Base-by-base conservation (phyloP, 2,113 vertebrate species). In the Gallinago paraguaiae region DNA sequence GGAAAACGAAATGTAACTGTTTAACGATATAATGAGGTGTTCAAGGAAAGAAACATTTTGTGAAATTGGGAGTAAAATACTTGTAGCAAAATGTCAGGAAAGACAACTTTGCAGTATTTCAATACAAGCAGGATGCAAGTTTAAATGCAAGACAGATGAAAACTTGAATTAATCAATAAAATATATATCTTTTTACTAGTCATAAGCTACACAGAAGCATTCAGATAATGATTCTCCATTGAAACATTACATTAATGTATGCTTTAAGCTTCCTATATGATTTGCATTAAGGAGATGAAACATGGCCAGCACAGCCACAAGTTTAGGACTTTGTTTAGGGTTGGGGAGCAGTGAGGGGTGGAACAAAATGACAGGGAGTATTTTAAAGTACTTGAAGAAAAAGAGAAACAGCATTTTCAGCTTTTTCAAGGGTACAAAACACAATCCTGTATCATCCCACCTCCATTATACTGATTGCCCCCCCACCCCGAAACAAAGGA, bases 21-120 rank as follows among this genome's bases (percentile, higher is more conserved):
- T 85, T 14, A 82, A 46, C 0, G 0, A 9, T 43, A 70, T 24
- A 19, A 46, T 7, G 7, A 87, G 17, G 63, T 19, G 3, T 9
- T 79, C 13, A 72, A 86, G 31, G 46, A 90, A 64, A 76, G 16
- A 59, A 79, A 59, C 17, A 13, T 61, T 74, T 37, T 25, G 7
- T 50, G 7, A 84, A 84, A 70, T 7, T 5, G 27, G 15, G 48
- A 82, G 63, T 31, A 81, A 88, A 86, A 50, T 17, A 59, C 6
- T 53, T 77, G 4, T 13, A 61, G 23, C 30, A 84, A 78, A 87
- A 46, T 5, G 2, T 43, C 46, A 51, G 13, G 9, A 64, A 51
- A 71, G 28, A 27, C 28, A 87, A 46, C 39, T 71, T 17, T 3
- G 16, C 9, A 60, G n/a, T 59, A 28, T 82, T 84, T 59, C 74